These are phyloP conservation scores for Notiomystis cincta DNA, from an alignment of 2,113 vertebrate species.

Conservation along the genomic window DNA sequence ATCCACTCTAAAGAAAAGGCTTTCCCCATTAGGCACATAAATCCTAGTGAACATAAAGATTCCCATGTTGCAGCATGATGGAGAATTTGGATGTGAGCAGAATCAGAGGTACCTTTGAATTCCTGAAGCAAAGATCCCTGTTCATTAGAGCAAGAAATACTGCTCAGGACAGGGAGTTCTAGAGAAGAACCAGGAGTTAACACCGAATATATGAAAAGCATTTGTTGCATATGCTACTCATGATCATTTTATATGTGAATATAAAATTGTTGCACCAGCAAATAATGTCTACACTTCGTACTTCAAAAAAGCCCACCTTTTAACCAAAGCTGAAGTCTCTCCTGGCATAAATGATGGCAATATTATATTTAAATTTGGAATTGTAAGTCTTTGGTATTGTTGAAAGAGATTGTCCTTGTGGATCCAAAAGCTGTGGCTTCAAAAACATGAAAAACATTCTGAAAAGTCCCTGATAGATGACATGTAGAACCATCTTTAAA, in stretches of 20 bases:
- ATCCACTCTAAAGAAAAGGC: not conserved
- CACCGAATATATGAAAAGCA: not conserved
- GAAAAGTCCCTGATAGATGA: not conserved
- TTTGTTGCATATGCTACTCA: not conserved
- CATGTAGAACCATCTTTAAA: not conserved
- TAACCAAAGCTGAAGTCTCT: not conserved
- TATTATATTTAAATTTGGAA: not conserved
- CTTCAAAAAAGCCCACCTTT: not conserved
- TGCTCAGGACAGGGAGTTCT: not conserved
- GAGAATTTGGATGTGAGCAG: not conserved
- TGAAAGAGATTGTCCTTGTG: not conserved
- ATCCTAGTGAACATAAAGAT: not conserved
- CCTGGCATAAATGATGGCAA: not conserved
- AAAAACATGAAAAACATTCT: not conserved
- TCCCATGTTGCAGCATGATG: not conserved
- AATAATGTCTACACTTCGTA: not conserved
- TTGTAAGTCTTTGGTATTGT: not conserved
- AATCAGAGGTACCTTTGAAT: not conserved
- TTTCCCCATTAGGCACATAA: not conserved
- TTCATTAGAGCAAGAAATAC: not conserved
- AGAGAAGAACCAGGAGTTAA: not conserved
- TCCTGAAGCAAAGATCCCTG: not conserved
- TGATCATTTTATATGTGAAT: not conserved
- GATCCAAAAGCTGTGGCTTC: not conserved
- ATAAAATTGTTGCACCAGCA: not conserved